Percentiles rank a stretch among this genome's conserved stretches.
phyloP scores from a whole-genome alignment of 2,113 vertebrate species.

The Rhinogobius similis region DNA sequence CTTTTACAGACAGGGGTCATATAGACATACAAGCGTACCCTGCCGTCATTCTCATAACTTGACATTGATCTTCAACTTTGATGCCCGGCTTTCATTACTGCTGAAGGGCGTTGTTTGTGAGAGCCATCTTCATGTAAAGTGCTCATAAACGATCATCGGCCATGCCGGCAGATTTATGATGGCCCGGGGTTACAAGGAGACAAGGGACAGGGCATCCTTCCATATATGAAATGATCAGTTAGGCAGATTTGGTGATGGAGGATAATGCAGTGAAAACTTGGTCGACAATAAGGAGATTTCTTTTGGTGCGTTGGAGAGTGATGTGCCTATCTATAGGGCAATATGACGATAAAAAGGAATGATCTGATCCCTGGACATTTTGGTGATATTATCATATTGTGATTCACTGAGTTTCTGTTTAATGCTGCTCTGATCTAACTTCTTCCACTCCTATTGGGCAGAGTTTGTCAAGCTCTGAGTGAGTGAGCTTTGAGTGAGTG shows the following conservation, averaged over 20 bases:
- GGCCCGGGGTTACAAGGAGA: slow-evolving; percentile 59
- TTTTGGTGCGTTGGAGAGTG: not conserved
- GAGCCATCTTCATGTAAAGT: slow-evolving; percentile 72
- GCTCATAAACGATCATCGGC: slow-evolving; percentile 66
- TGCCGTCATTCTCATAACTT: slow-evolving; percentile 38
- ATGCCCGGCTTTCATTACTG: slow-evolving; percentile 63
- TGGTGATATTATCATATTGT: too few relatives aligned
- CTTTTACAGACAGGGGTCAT: slow-evolving; percentile 22
- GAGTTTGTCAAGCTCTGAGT: too few relatives aligned
- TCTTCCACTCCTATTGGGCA: too few relatives aligned
- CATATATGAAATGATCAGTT: slow-evolving; percentile 32
- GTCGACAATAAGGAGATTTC: not conserved
- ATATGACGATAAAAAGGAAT: too few relatives aligned
- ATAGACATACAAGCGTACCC: slow-evolving; percentile 30
- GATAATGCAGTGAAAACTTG: slow-evolving; percentile 17
- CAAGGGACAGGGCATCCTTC: slow-evolving; percentile 46
- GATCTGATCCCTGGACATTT: too few relatives aligned
- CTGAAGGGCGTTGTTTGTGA: slow-evolving; percentile 73
- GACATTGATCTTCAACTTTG: slow-evolving; percentile 64
- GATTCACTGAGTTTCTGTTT: too few relatives aligned
- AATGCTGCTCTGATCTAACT: too few relatives aligned
- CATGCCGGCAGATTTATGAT: slow-evolving; percentile 66
- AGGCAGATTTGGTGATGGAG: slow-evolving; percentile 20
- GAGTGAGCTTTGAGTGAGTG: too few relatives aligned
- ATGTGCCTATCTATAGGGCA: not conserved